Conservation (phyloP, 35 echinoderm and acorn worm species). For the Apostichopus japonicus region DNA sequence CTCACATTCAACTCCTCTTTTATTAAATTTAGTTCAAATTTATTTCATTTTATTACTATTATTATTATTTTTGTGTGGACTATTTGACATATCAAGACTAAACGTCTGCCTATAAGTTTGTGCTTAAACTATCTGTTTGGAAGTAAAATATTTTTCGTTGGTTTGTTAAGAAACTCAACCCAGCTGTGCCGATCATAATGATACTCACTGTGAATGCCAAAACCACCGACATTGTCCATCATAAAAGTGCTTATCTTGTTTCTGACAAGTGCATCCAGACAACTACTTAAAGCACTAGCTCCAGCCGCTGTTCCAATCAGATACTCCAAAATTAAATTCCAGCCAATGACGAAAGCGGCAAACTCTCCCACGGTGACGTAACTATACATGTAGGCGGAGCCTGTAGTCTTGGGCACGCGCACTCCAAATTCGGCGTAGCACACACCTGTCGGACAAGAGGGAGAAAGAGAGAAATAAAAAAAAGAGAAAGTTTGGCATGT, state of each 20-base stretch:
- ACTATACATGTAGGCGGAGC: slow-evolving; percentile 97
- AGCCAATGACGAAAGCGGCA: slow-evolving; percentile 92
- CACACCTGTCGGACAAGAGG: slow-evolving; percentile 77
- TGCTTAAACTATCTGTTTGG: too few relatives aligned
- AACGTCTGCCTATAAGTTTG: too few relatives aligned
- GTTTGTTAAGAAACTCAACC: too few relatives aligned
- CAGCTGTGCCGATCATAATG: background rate
- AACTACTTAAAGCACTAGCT: slow-evolving; percentile 95
- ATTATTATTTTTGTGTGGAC: too few relatives aligned
- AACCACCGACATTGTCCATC: slow-evolving; percentile 95
- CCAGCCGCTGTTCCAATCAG: slow-evolving; percentile 96
- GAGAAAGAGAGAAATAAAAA: background rate
- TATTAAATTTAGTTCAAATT: background rate
- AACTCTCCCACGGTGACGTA: slow-evolving; percentile 99
- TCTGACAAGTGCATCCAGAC: slow-evolving; percentile 81
- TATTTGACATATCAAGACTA: too few relatives aligned
- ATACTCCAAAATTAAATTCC: slow-evolving; percentile 97
- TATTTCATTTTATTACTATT: background rate
- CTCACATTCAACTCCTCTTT: background rate
- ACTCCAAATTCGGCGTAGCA: slow-evolving; percentile 98
- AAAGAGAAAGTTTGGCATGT: too few relatives aligned
- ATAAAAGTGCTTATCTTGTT: slow-evolving; percentile 91
- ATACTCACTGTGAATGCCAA: slow-evolving; percentile 94
- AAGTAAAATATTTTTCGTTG: too few relatives aligned
- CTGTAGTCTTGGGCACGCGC: slow-evolving; percentile 94